Conservation (phyloP, 2,797 vertebrate genomes). For the Halcyon leucocephala region DNA sequence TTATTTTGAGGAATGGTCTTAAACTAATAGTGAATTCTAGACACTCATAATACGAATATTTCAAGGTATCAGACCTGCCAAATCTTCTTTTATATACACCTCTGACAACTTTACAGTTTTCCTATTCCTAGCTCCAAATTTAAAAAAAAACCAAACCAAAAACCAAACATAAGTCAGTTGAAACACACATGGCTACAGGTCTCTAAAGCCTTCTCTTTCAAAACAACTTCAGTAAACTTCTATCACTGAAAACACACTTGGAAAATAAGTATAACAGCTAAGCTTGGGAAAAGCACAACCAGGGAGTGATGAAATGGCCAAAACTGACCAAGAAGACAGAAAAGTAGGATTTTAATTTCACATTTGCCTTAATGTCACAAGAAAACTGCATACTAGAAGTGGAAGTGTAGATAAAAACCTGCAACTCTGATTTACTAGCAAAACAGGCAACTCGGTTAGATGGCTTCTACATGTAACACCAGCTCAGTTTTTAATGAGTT, state of each 20-base stretch:
- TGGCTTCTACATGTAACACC: not conserved
- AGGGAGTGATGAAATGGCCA: not conserved
- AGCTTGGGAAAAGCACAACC: not conserved
- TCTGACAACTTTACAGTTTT: not conserved
- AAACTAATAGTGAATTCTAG: not conserved
- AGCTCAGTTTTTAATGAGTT: not conserved
- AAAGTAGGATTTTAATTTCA: not conserved
- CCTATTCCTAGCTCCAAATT: not conserved
- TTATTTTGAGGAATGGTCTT: not conserved
- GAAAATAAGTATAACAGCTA: not conserved
- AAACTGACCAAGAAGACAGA: not conserved
- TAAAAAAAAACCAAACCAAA: not conserved
- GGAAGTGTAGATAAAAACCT: not conserved
- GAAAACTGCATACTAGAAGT: not conserved
- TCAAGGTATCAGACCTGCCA: not conserved
- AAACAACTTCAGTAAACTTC: not conserved
- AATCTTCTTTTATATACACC: not conserved
- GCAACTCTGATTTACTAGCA: not conserved
- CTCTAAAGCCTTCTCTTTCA: not conserved
- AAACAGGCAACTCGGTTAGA: not conserved
- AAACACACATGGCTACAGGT: not conserved
- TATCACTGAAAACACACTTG: not conserved
- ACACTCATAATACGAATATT: not conserved
- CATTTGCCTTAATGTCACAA: not conserved
- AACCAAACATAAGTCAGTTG: not conserved